A percentile compares a stretch with the other conserved stretches of the same genome.
These are phyloP conservation scores for Leptinotarsa texana DNA, from an alignment of 1,140 invertebrate species.

Conservation along the genomic window DNA sequence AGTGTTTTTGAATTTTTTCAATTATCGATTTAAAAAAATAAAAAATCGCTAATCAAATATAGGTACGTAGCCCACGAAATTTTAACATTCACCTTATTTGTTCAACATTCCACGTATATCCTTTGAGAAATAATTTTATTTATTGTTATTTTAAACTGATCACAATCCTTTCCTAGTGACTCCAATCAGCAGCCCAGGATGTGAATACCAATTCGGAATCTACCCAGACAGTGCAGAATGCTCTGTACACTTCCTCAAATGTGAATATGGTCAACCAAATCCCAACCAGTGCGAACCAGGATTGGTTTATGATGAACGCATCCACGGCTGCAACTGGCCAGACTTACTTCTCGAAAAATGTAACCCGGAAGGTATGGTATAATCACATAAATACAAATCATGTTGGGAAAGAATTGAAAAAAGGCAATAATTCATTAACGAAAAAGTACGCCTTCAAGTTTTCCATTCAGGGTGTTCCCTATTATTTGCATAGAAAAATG, in stretches of 20 bases:
- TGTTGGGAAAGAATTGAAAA: background rate
- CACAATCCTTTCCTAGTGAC: conserved; percentile 62
- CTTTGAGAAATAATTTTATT: too few species aligned
- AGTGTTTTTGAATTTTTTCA: too few species aligned
- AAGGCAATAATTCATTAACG: too few species aligned
- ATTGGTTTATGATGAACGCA: conserved; percentile 84
- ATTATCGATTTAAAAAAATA: too few species aligned
- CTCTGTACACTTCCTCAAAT: conserved; percentile 85
- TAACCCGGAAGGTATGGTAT: conserved; percentile 77
- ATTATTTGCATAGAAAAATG: too few species aligned
- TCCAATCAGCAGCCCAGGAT: conserved; percentile 76
- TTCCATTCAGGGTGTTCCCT: too few species aligned
- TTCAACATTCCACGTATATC: too few species aligned
- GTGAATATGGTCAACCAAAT: conserved; percentile 78
- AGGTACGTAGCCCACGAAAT: too few species aligned
- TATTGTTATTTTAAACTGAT: too few species aligned
- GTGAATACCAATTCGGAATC: conserved; percentile 87
- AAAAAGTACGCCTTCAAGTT: too few species aligned
- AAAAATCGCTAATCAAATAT: too few species aligned
- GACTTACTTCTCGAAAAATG: conserved; percentile 84
- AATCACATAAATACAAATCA: background rate
- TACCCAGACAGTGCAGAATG: conserved; percentile 79
- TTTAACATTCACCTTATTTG: too few species aligned
- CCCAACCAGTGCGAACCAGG: conserved; percentile 82
- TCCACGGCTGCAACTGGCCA: conserved; percentile 90